A percentile compares a stretch with the other conserved stretches of the same genome.
Evolutionary conservation across 1,140 invertebrate species (phyloP).

Genomic region (Bombyx mandarina): DNA sequence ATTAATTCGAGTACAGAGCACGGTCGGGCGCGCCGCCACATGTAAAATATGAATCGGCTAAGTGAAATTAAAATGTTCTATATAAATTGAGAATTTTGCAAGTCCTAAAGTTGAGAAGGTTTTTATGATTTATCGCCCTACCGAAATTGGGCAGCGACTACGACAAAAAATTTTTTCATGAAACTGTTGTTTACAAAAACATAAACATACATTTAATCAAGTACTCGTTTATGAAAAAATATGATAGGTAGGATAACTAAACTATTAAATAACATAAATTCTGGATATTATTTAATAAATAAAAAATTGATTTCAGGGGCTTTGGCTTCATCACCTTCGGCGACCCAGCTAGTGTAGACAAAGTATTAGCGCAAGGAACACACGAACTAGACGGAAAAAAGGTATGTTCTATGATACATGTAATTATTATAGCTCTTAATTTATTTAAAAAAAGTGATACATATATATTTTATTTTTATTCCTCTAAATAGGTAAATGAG

Average conservation of each 20-base stretch:
- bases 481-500: too few species aligned
- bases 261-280: neutral
- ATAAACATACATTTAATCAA: neutral
- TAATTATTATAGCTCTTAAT: neutral
- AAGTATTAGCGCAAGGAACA: constrained; percentile 93
- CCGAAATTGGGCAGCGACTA: constrained; percentile 36
- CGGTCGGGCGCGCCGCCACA: constrained; percentile 60
- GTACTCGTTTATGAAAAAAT: neutral
- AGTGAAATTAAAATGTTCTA: constrained; percentile 71
- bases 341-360: constrained; percentile 93
- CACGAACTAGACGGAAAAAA: constrained; percentile 97
- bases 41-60: constrained; percentile 71
- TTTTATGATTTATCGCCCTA: constrained; percentile 67
- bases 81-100: constrained; percentile 72
- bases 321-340: constrained; percentile 98
- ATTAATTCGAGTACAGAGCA: constrained; percentile 64
- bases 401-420: constrained; percentile 72
- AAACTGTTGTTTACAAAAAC: neutral
- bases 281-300: neutral
- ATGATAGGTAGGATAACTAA: neutral
- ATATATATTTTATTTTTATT: too few species aligned
- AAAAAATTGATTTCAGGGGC: constrained; percentile 83
- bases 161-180: neutral
- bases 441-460: neutral
- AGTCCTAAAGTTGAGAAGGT: constrained; percentile 70